These are phyloP conservation scores for Sthenelais limicola DNA, from an alignment of 2,888 invertebrate genomes.

Conservation along the genomic window DNA sequence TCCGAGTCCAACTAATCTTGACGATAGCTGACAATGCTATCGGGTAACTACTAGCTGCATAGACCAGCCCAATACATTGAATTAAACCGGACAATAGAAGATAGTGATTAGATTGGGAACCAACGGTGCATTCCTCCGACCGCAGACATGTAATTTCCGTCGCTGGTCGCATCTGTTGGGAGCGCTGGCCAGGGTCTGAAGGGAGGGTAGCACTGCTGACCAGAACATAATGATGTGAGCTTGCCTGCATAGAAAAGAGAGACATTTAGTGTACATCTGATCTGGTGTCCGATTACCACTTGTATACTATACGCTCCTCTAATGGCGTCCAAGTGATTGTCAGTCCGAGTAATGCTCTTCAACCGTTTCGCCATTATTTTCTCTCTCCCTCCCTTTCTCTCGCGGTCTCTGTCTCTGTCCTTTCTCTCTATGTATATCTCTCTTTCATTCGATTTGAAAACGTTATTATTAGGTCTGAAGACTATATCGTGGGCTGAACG, in stretches of 20 bases:
- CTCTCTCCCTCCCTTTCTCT: too few species aligned
- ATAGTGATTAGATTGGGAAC: conserved; percentile 15
- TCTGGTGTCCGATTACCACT: conserved; percentile 18
- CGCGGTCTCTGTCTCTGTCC: too few species aligned
- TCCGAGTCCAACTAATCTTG: conserved; percentile 7
- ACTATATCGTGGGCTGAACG: too few species aligned
- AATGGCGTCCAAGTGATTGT: conserved; percentile 34
- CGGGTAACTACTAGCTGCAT: conserved; percentile 7
- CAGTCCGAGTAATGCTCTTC: conserved; percentile 22
- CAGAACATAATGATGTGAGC: neutral
- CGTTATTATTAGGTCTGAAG: too few species aligned
- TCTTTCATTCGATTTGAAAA: too few species aligned
- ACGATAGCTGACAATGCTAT: conserved; percentile 23
- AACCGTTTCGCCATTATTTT: too few species aligned
- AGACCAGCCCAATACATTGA: neutral
- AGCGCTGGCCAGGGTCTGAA: neutral
- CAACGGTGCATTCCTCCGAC: neutral
- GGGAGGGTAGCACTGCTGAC: neutral
- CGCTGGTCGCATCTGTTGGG: conserved; percentile 19
- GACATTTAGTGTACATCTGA: conserved; percentile 35
- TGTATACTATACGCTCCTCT: neutral
- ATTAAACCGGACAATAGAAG: neutral
- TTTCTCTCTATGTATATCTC: too few species aligned
- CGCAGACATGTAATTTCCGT: conserved; percentile 33
- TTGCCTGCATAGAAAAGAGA: conserved; percentile 9